Base-by-base conservation (phyloP, 2,888 invertebrate genomes). In the Sturmia bella region DNA sequence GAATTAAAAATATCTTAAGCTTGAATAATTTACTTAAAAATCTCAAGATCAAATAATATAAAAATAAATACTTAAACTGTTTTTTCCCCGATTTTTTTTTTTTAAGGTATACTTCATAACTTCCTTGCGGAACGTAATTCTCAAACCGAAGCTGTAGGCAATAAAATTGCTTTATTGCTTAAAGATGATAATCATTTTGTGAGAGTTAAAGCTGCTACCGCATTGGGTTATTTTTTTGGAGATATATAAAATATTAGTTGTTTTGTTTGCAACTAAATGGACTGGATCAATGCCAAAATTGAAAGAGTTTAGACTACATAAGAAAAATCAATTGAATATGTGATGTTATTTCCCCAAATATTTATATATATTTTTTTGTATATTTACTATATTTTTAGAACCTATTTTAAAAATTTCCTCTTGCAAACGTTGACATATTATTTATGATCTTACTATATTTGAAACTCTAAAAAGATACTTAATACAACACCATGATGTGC, bases 161-260 rank as follows among this genome's bases (percentile, higher is more conserved):
- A 87, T 73, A 91, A 91, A 85, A 87, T 91, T 32, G 88, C 91
- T 11, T 83, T 86, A 13, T 84, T 91, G 17, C 86, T 91, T 3
- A 90, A 90, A 84, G 91, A 91, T 83, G 91, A 91, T 68, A 88
- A 88, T 76, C 83, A 87, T 41, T 74, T 85, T 54, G 91, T 91
- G 24, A 86, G 90, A 21, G 83, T 89, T 4, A 88, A 89, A 72
- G 90, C 91, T 1, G 91, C 91, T 3, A 89, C 89, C n/a, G 91
- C 90, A 7, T 78, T 91, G 24, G 91, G 91, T 12, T 89, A 89
- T 74, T 91, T 91, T 84, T 91, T 89, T 85, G 91, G 91, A 17
- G 89, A 90, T 80, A 87, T 90, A 69, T 90, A 86, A 86, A 54
- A 15, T 17, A 56, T 37, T 0, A 11, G 15, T 32, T 7, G n/a